These are phyloP conservation scores for Carduelis carduelis DNA, from an alignment of 2,797 vertebrate genomes.

Conservation along the genomic window DNA sequence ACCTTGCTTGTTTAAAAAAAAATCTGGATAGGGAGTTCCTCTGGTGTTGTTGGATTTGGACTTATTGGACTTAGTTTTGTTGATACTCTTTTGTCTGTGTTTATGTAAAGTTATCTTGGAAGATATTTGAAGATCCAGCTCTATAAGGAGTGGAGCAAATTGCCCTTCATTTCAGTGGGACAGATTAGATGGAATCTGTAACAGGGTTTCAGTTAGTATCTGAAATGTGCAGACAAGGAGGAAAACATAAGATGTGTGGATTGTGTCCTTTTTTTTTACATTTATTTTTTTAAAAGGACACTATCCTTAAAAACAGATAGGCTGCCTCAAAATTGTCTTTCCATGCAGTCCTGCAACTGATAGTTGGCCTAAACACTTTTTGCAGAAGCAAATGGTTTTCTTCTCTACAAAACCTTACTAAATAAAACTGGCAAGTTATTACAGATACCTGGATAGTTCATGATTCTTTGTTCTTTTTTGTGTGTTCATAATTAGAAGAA, in stretches of 20 bases:
- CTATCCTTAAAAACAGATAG: not conserved
- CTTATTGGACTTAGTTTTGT: not conserved
- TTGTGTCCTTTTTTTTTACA: not conserved
- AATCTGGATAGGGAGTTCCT: not conserved
- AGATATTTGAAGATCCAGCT: not conserved
- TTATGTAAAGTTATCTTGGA: not conserved
- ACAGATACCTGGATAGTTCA: not conserved
- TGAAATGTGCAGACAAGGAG: not conserved
- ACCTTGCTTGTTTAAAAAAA: not conserved
- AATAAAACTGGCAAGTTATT: not conserved
- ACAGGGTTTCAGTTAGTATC: not conserved
- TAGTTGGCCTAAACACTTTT: not conserved
- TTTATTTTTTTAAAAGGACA: not conserved
- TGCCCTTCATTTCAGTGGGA: not conserved
- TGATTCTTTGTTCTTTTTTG: not conserved
- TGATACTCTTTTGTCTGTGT: not conserved
- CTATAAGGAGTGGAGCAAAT: not conserved
- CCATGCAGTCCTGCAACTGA: not conserved
- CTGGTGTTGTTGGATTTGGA: not conserved
- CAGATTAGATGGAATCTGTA: not conserved
- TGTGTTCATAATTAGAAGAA: not conserved
- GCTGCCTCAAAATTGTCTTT: not conserved
- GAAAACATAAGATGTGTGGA: not conserved
- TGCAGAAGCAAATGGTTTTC: not conserved
- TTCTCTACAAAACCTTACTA: not conserved